Evolutionary conservation across 2,113 vertebrate species (phyloP), one percentile per base, ranked within the genome.

Genomic region (Heliornis fulica): DNA sequence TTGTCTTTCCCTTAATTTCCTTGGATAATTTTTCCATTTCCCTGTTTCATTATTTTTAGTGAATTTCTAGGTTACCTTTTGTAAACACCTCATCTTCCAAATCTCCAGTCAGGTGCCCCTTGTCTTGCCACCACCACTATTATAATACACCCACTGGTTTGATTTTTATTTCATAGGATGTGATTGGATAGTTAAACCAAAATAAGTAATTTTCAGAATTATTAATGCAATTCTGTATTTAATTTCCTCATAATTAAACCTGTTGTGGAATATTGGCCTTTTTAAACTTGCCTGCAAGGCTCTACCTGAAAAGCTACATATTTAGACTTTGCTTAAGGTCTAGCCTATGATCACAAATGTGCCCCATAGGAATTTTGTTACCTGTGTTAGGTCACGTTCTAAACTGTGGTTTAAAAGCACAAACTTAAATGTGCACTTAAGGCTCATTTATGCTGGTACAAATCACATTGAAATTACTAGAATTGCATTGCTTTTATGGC

Each of bases 381-480:
- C 79, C 64, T 92, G 32, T 69, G 23, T 29, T 89, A 38, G 38
- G 36, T 32, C 70, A 60, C 13, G 1, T 87, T 75, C 75, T 59
- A 92, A 94, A 56, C 38, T 51, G 38, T 83, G 45, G 15, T 85
- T 90, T 80, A 83, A 88, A 94, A 93, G 50, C 53, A 63, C 31
- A 57, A 19, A n/a, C 57, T 87, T 93, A 76, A 91, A 71, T 77
- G 14, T 45, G 59, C 70, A 79, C 48, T 88, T 95, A 96, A 91
- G 41, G 41, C 54, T 96, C 43, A 86, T 90, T 96, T 93, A 76
- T 0, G 3, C 20, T 65, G 41, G 28, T 65, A 91, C 95, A 93
- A 95, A 93, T 96, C 93, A 95, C 75, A 36, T 0, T 50, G 84
- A 85, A 85, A 94, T 88, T 65, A 89, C 50, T 88, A 38, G n/a